These are phyloP conservation scores for Cavia porcellus DNA, from an alignment of 2,113 vertebrate species.

Conservation along the genomic window DNA sequence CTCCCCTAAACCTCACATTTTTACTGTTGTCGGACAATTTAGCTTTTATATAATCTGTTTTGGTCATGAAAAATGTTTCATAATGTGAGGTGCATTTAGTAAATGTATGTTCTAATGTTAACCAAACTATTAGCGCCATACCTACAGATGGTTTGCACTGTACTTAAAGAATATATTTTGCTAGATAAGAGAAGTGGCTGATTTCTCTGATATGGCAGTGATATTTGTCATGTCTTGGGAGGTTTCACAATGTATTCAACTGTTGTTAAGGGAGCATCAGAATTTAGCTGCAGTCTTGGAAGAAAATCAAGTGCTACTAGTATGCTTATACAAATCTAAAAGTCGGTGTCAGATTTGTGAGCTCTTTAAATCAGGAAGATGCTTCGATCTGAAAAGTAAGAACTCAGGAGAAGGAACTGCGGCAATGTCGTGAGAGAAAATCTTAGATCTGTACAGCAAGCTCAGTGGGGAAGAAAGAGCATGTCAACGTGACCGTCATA, in stretches of 20 bases:
- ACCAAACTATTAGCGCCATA: not conserved
- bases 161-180: not conserved
- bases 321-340: not conserved
- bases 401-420: constrained; percentile 58
- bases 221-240: not conserved
- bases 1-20: not conserved
- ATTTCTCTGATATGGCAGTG: not conserved
- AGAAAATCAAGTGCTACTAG: constrained; percentile 50
- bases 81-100: not conserved
- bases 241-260: not conserved
- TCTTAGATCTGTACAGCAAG: constrained; percentile 62
- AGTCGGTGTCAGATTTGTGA: constrained; percentile 36
- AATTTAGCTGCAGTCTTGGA: constrained; percentile 10
- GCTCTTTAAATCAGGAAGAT: constrained; percentile 60
- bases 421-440: constrained; percentile 52
- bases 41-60: not conserved
- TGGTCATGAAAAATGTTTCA: constrained; percentile 22
- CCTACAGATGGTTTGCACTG: not conserved
- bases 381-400: constrained; percentile 73
- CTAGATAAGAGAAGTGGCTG: not conserved
- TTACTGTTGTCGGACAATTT: not conserved
- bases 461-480: constrained; percentile 57
- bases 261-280: not conserved
- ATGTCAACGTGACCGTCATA: constrained; percentile 67
- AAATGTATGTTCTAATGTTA: constrained; percentile 6